phyloP scores from a whole-genome alignment of 2,797 vertebrate species.

The Melanotaenia maccullochi region DNA sequence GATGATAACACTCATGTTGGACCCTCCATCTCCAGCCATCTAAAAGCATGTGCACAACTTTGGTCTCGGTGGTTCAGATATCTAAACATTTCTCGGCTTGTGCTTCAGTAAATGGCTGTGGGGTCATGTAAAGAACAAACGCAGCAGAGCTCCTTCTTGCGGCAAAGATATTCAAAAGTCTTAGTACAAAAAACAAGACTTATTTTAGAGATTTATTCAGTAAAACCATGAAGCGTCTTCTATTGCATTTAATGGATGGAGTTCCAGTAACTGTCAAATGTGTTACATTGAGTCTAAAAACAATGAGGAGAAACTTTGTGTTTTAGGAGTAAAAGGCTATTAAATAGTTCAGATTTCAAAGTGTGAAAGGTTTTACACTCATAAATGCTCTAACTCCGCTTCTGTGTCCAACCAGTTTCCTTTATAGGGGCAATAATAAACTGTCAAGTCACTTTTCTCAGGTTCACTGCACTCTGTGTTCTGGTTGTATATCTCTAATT shows the following conservation, averaged over 20 bases:
- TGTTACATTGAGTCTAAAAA: not conserved
- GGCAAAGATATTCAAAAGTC: not conserved
- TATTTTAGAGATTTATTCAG: not conserved
- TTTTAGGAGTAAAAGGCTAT: constrained; percentile 43
- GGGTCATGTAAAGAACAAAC: not conserved
- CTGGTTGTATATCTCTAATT: not conserved
- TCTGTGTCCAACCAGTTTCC: constrained; percentile 22
- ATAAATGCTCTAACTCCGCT: constrained; percentile 39
- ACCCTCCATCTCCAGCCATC: constrained; percentile 10
- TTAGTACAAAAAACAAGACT: not conserved
- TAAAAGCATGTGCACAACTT: not conserved
- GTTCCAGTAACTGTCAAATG: not conserved
- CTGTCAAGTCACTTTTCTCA: constrained; percentile 6
- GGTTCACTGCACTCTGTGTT: not conserved
- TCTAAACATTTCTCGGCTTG: not conserved
- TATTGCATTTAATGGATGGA: constrained; percentile 1
- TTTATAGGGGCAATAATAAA: constrained; percentile 27
- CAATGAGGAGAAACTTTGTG: constrained; percentile 6
- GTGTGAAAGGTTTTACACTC: constrained; percentile 48
- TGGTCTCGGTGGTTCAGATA: not conserved
- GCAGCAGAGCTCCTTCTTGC: not conserved
- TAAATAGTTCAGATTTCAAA: constrained; percentile 47
- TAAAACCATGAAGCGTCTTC: not conserved
- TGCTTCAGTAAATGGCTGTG: not conserved
- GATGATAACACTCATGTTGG: not conserved